Evolutionary conservation across 1,140 invertebrate genomes (phyloP), one percentile per base, ranked within the genome.

Genomic region (Venturia canescens): DNA sequence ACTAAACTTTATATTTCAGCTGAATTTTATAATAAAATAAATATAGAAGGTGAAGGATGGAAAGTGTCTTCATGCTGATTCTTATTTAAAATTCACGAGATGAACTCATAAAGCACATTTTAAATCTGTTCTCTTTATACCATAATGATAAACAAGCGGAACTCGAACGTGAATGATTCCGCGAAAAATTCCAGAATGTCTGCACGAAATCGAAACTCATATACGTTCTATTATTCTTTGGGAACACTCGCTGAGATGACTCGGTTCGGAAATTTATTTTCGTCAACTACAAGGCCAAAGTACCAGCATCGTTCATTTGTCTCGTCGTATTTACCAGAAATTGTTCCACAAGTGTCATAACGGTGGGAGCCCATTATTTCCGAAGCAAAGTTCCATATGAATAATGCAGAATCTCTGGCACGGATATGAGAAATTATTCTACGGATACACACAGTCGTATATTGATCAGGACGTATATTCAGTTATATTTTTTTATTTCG

Each of bases 381-480:
- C 60, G 23, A 66, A 66, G 60, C 60, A 66, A 23, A 66, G 23
- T 66, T 66, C 15, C 21, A 29, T 23, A 66, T 66, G 60, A 66
- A 66, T 66, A 66, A 66, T 66, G 60, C 60, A 66, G 23, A 23
- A 6, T 66, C 60, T 66, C 60, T 66, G 60, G 21, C 21, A 66
- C 21, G 23, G 60, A 66, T 66, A 66, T 66, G 60, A 66, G 26
- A 29, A 66, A 66, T 66, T 66, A 66, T 66, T 66, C 60, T 66
- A 66, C 23, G 23, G 9, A 27, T 23, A 29, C 23, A 27, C 13
- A 23, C 60, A n/a, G 53, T 66, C 26, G 16, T 27, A 15, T 66
- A 66, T 66, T 6, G n/a, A 66, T 66, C 21, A 5, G 53, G 21
- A 18, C 18, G n/a, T 23, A 23, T 18, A 23, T 23, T 57, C 18